These are phyloP conservation scores for Typhlichthys eigenmanni DNA, from an alignment of 2,797 vertebrate species.

Conservation along the genomic window DNA sequence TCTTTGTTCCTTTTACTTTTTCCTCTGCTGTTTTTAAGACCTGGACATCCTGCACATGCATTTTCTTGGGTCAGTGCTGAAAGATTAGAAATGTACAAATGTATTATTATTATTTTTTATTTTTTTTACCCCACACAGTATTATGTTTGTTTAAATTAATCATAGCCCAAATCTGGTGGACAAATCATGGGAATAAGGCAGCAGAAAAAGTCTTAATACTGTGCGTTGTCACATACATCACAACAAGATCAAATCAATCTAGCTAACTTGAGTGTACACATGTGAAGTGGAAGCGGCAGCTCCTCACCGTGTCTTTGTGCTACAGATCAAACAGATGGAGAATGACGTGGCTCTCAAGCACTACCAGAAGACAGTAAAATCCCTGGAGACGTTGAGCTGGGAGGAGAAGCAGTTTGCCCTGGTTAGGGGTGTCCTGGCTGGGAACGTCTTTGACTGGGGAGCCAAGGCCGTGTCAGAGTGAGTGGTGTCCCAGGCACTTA, in stretches of 20 bases:
- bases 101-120: no score
- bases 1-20: slow-evolving; percentile 3
- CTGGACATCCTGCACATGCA: slow-evolving; percentile 6
- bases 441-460: slow-evolving; percentile 99
- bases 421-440: slow-evolving; percentile 91
- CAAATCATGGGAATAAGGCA: no score
- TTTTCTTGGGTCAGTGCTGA: neutral
- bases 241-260: no score
- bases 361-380: slow-evolving; percentile 85
- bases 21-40: neutral
- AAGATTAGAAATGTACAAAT: no score
- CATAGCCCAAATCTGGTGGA: neutral
- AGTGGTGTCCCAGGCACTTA: slow-evolving; percentile 54
- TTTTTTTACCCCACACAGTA: neutral
- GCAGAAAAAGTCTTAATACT: no score
- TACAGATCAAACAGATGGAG: slow-evolving; percentile 94
- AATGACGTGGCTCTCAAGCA: slow-evolving; percentile 92
- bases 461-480: slow-evolving; percentile 98
- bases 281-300: neutral
- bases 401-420: slow-evolving; percentile 94
- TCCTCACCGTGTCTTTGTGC: neutral
- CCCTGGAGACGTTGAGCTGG: slow-evolving; percentile 90
- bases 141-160: neutral
- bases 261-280: neutral
- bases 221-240: no score